Conservation (phyloP, 2,797 vertebrate species). For the Mallotus villosus region DNA sequence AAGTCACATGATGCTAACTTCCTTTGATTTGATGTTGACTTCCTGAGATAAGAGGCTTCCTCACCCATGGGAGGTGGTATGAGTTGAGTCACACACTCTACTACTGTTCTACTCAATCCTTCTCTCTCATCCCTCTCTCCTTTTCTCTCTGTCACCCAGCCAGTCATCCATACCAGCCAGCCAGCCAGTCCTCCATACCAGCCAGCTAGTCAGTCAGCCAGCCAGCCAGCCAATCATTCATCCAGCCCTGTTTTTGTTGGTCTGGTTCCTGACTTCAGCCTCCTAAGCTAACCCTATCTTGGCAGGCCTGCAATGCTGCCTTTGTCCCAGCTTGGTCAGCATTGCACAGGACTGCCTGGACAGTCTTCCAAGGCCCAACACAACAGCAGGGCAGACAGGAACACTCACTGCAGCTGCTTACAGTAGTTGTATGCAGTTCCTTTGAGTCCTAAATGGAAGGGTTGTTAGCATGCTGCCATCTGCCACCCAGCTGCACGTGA, state of each 20-base stretch:
- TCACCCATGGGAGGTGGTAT: slow-evolving; percentile 39
- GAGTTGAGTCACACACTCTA: neutral
- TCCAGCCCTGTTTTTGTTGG: slow-evolving; percentile 23
- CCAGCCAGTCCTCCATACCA: neutral
- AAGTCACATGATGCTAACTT: too few relatives aligned
- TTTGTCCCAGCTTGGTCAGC: too few relatives aligned
- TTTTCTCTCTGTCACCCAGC: neutral
- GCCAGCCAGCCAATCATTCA: too few relatives aligned
- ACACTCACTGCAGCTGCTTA: too few relatives aligned
- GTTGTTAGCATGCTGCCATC: too few relatives aligned
- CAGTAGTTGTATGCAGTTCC: too few relatives aligned
- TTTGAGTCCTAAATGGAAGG: too few relatives aligned
- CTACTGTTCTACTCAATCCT: neutral
- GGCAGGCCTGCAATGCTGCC: slow-evolving; percentile 41
- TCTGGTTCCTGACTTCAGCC: slow-evolving; percentile 37
- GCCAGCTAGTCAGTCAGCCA: too few relatives aligned
- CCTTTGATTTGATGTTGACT: slow-evolving; percentile 18
- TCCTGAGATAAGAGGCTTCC: slow-evolving; percentile 41
- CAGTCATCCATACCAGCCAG: neutral
- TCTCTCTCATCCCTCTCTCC: slow-evolving; percentile 14
- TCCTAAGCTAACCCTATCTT: slow-evolving; percentile 27
- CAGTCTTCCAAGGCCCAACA: too few relatives aligned
- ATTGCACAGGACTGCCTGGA: too few relatives aligned
- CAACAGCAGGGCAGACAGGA: too few relatives aligned
- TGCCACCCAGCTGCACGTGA: too few relatives aligned